phyloP scores from a whole-genome alignment of 2,113 vertebrate species.

The Phrynocephalus versicolor region DNA sequence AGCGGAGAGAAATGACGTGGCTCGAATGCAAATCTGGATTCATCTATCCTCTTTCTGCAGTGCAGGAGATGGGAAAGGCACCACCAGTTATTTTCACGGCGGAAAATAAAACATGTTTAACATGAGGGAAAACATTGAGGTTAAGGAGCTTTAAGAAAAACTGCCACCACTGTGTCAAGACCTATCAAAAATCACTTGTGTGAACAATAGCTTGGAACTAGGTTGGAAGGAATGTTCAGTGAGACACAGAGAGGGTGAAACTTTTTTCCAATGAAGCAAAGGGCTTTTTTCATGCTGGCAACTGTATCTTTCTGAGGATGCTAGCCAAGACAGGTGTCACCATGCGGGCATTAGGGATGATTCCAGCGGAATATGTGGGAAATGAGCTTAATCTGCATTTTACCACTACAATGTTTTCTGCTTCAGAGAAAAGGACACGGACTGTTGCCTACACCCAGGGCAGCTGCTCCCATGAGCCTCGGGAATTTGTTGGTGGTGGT shows the following conservation, averaged over 20 bases:
- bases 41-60: conserved; percentile 19
- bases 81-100: background rate
- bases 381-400: background rate
- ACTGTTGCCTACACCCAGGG: background rate
- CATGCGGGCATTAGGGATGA: background rate
- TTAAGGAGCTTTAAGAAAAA: conserved; percentile 32
- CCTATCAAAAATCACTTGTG: conserved; percentile 10
- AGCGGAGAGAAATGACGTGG: conserved; percentile 1
- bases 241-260: background rate
- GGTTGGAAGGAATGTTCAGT: conserved; percentile 6
- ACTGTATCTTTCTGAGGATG: background rate
- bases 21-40: conserved; percentile 2
- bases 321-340: background rate
- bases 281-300: background rate
- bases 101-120: conserved; percentile 2
- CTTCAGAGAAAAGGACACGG: background rate
- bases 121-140: background rate
- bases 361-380: background rate
- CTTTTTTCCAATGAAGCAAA: background rate
- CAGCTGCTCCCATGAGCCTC: background rate
- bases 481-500: background rate
- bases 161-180: background rate
- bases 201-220: conserved; percentile 4
- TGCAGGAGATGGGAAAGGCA: background rate
- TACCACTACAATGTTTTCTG: background rate